phyloP scores from a whole-genome alignment of 2,113 vertebrate species.

The Naja naja region DNA sequence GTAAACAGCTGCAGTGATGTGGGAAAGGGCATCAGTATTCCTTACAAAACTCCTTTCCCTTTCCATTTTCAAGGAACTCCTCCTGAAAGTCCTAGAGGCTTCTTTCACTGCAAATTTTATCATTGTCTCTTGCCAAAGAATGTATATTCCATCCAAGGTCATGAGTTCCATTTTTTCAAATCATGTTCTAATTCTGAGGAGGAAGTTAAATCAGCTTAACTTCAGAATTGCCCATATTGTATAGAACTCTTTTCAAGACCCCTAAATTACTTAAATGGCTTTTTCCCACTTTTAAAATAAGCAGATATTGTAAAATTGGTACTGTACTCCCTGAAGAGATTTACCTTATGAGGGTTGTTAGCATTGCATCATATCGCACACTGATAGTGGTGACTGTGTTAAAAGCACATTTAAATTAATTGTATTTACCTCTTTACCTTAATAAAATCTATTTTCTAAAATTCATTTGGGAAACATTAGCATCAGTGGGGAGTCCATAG shows the following conservation, averaged over 20 bases:
- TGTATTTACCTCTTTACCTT: not conserved
- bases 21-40: not conserved
- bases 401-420: conserved; percentile 9
- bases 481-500: conserved; percentile 5
- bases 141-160: not conserved
- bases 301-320: not conserved
- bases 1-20: not conserved
- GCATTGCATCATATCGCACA: not conserved
- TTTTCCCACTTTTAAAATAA: not conserved
- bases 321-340: not conserved
- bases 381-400: not conserved
- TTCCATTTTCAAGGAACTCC: not conserved
- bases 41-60: not conserved
- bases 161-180: not conserved
- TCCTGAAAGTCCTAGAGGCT: not conserved
- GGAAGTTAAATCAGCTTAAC: not conserved
- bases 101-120: not conserved
- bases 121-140: not conserved
- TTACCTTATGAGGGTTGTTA: not conserved
- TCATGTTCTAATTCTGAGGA: not conserved
- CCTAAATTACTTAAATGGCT: not conserved
- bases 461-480: conserved; percentile 11
- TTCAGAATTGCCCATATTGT: not conserved
- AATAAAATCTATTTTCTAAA: not conserved
- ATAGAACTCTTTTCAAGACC: not conserved